Conservation (phyloP, 2,888 invertebrate genomes). For the Acanthosepion pharaonis region DNA sequence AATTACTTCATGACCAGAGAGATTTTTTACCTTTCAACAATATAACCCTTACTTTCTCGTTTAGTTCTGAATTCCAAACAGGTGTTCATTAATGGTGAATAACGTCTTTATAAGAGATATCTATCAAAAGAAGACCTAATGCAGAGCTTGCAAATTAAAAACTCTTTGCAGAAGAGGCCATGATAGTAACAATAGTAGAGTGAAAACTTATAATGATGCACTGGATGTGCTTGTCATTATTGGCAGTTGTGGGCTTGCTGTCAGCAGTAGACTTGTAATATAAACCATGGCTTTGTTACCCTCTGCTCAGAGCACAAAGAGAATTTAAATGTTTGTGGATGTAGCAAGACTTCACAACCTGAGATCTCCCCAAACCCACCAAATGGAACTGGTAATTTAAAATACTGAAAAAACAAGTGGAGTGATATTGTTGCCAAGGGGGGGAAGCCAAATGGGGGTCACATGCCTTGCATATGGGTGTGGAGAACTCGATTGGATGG, state of each 20-base stretch:
- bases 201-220: too few species aligned
- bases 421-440: not conserved
- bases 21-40: too few species aligned
- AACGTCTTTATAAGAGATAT: too few species aligned
- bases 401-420: not conserved
- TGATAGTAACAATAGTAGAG: not conserved
- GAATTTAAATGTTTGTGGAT: not conserved
- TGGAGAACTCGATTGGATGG: not conserved
- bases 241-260: constrained; percentile 6
- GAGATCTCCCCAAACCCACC: constrained; percentile 33
- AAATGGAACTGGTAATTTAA: not conserved
- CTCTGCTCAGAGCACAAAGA: not conserved
- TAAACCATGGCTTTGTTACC: not conserved
- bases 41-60: too few species aligned
- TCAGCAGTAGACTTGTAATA: not conserved
- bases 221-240: not conserved
- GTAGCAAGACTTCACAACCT: not conserved
- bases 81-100: too few species aligned
- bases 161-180: not conserved
- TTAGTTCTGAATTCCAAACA: too few species aligned
- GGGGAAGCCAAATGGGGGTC: not conserved
- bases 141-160: too few species aligned
- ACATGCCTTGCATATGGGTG: not conserved
- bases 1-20: too few species aligned
- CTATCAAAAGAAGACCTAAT: too few species aligned